Conservation (phyloP, 2,888 invertebrate genomes). For the Sylvicola cinctus region DNA sequence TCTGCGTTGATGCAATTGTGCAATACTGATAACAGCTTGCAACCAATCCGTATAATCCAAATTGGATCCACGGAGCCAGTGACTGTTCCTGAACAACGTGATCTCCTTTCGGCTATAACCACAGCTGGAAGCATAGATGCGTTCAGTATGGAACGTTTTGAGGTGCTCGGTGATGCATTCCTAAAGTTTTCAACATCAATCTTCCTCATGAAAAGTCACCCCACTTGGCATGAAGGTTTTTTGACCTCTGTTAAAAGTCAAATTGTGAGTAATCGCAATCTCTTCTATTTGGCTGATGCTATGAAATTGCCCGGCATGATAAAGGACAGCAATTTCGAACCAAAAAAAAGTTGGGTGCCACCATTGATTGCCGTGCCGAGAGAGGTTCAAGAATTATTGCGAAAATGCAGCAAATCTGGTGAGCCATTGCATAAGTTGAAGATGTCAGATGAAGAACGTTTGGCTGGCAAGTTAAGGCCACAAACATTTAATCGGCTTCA, state of each 20-base stretch:
- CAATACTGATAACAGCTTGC: not conserved
- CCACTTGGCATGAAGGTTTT: constrained; percentile 47
- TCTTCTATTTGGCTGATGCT: constrained; percentile 47
- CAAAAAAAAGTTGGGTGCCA: constrained; percentile 54
- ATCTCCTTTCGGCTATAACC: constrained; percentile 38
- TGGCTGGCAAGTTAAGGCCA: constrained; percentile 13
- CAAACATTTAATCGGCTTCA: constrained; percentile 8
- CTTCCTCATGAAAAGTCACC: constrained; percentile 41
- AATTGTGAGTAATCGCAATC: constrained; percentile 60
- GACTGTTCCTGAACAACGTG: constrained; percentile 15
- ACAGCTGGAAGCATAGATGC: constrained; percentile 44
- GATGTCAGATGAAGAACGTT: constrained; percentile 26
- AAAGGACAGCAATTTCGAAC: constrained; percentile 40
- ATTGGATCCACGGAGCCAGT: not conserved
- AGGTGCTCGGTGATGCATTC: constrained; percentile 71
- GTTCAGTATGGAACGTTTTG: constrained; percentile 58
- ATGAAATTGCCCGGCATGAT: constrained; percentile 20
- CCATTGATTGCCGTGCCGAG: constrained; percentile 48
- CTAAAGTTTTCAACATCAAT: constrained; percentile 54
- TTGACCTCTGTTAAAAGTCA: constrained; percentile 44
- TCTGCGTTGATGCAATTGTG: not conserved
- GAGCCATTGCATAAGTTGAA: constrained; percentile 28
- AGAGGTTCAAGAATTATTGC: constrained; percentile 18
- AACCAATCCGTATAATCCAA: constrained; percentile 1
- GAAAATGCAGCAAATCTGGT: constrained; percentile 19